Evolutionary conservation across 92 coral and sea anemone species (phyloP).

Genomic region (Palythoa caribaeorum): DNA sequence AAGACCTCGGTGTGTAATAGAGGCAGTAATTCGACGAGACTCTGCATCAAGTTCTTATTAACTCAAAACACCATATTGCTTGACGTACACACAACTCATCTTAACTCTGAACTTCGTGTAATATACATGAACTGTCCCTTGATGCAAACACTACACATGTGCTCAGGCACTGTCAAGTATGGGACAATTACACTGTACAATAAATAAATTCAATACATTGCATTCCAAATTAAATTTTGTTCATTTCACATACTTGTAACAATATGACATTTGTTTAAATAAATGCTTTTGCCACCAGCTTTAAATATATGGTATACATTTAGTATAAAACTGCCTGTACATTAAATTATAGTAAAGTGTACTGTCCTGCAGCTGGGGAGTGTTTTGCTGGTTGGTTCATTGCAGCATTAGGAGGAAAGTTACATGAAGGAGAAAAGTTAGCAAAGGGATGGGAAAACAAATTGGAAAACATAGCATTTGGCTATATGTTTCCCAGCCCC

Average conservation of each 20-base stretch:
- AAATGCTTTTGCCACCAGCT: neutral
- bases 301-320: neutral
- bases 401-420: slow-evolving; percentile 6
- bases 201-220: neutral
- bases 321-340: neutral
- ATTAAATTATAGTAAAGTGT: neutral
- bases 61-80: neutral
- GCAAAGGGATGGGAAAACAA: neutral
- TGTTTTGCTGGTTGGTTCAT: neutral
- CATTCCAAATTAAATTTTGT: neutral
- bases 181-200: neutral
- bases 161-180: neutral
- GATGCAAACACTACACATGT: too few relatives aligned
- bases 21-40: slow-evolving; percentile 57
- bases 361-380: neutral
- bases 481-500: slow-evolving; percentile 6
- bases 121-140: neutral
- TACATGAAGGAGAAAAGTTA: neutral
- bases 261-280: neutral
- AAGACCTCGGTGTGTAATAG: slow-evolving; percentile 56
- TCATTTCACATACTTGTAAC: neutral
- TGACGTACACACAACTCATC: neutral
- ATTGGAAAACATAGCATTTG: slow-evolving; percentile 15
- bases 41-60: slow-evolving; percentile 27
- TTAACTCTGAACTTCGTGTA: neutral